phyloP scores from a whole-genome alignment of 1,140 invertebrate genomes.

The Temnothorax nylanderi region DNA sequence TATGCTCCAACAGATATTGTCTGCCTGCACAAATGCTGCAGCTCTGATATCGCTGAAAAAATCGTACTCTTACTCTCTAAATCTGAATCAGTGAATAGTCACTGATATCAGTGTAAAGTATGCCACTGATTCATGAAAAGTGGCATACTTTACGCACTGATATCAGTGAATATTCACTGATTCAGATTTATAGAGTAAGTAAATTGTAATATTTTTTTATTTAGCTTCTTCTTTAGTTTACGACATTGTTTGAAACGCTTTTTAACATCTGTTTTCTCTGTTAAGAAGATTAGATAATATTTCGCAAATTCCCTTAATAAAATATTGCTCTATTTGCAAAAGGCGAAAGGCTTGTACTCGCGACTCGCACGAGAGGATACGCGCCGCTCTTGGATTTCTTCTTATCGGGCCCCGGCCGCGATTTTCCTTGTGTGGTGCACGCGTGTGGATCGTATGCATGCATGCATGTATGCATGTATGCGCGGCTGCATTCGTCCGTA shows the following conservation, averaged over 20 bases:
- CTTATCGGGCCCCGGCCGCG: slow-evolving; percentile 39
- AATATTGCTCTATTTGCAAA: slow-evolving; percentile 17
- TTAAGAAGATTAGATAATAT: background rate
- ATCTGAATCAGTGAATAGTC: too few relatives aligned
- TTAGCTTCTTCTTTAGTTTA: background rate
- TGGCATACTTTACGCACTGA: too few relatives aligned
- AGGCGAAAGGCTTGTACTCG: background rate
- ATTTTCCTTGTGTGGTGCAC: slow-evolving; percentile 35
- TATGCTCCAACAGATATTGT: background rate
- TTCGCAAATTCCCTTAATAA: background rate
- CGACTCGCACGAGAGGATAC: slow-evolving; percentile 16
- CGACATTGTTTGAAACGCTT: background rate
- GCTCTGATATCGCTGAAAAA: background rate
- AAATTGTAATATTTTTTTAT: background rate
- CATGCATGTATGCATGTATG: slow-evolving; percentile 11
- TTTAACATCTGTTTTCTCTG: background rate
- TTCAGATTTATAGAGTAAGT: too few relatives aligned
- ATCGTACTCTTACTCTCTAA: background rate
- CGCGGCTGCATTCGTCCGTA: slow-evolving; percentile 16
- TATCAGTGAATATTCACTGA: too few relatives aligned
- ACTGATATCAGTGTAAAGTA: too few relatives aligned
- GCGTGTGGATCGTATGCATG: slow-evolving; percentile 6
- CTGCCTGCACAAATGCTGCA: background rate
- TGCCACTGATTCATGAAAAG: too few relatives aligned
- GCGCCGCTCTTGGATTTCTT: slow-evolving; percentile 44